phyloP scores from a whole-genome alignment of 2,113 vertebrate genomes.

The Prunella himalayana region DNA sequence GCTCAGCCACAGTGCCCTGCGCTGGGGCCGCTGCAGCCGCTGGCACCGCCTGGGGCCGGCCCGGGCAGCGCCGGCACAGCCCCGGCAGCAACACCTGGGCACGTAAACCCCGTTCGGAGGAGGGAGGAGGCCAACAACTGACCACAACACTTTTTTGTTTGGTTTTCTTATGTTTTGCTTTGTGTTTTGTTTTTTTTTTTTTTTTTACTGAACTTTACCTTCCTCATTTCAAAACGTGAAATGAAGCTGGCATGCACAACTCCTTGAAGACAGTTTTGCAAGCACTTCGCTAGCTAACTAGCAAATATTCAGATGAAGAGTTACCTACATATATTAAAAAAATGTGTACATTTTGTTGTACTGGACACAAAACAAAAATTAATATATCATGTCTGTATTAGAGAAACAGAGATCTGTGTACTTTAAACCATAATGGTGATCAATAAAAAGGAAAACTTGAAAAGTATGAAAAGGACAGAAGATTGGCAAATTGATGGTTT shows the following conservation, averaged over 20 bases:
- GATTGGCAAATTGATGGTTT: neutral
- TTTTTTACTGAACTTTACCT: neutral
- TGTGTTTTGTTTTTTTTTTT: neutral
- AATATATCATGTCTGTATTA: neutral
- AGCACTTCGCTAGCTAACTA: neutral
- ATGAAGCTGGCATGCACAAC: too few species aligned
- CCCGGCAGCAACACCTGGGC: rapidly evolving
- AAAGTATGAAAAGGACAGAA: neutral
- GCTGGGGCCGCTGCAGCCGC: neutral
- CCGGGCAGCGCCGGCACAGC: too few species aligned
- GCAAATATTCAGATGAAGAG: neutral
- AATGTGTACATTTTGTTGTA: neutral
- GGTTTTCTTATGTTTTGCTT: too few species aligned
- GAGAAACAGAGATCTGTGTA: neutral
- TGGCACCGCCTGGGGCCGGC: neutral
- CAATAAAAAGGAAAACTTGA: neutral
- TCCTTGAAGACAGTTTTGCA: neutral
- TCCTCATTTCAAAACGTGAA: neutral
- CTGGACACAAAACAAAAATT: neutral
- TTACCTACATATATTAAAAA: neutral
- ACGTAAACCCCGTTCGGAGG: rapidly evolving
- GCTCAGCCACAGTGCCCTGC: neutral
- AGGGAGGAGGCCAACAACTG: neutral
- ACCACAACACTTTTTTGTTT: too few species aligned
- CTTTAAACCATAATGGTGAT: neutral